A percentile compares a stretch with the other conserved stretches of the same genome.
Evolutionary conservation across 2,888 invertebrate genomes (phyloP).

Genomic region (Alsophila aescularia): DNA sequence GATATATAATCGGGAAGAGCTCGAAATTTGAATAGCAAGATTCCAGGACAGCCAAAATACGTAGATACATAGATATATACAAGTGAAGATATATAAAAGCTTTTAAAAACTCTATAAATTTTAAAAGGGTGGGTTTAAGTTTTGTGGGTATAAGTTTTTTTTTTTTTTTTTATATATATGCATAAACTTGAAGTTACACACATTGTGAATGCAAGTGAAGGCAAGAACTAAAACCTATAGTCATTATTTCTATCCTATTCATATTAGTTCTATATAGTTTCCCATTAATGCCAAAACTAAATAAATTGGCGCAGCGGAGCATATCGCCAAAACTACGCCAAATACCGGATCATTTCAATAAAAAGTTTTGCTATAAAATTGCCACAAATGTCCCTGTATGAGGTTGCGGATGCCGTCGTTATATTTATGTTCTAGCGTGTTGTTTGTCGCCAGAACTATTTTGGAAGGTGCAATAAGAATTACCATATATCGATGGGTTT

Average conservation of each 20-base stretch:
- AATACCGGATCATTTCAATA: slow-evolving; percentile 41
- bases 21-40: too few species aligned
- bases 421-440: slow-evolving; percentile 1
- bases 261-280: slow-evolving; percentile 10
- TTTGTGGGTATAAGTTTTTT: too few species aligned
- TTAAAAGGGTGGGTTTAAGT: too few species aligned
- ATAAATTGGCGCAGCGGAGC: slow-evolving; percentile 30
- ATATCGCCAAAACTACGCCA: slow-evolving; percentile 40
- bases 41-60: too few species aligned
- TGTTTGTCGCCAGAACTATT: slow-evolving; percentile 10
- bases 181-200: too few species aligned
- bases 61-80: too few species aligned
- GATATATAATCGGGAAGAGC: too few species aligned
- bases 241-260: not conserved
- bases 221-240: too few species aligned
- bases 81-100: too few species aligned
- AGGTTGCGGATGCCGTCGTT: not conserved
- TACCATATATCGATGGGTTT: not conserved
- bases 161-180: too few species aligned
- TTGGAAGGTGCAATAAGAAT: not conserved
- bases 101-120: too few species aligned
- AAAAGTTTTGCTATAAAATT: slow-evolving; percentile 52
- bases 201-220: too few species aligned
- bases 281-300: slow-evolving; percentile 38
- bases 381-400: slow-evolving; percentile 32